A percentile compares a stretch with the other conserved stretches of the same genome.
Evolutionary conservation across 2,888 invertebrate genomes (phyloP).

Genomic region (Horisme vitalbata): DNA sequence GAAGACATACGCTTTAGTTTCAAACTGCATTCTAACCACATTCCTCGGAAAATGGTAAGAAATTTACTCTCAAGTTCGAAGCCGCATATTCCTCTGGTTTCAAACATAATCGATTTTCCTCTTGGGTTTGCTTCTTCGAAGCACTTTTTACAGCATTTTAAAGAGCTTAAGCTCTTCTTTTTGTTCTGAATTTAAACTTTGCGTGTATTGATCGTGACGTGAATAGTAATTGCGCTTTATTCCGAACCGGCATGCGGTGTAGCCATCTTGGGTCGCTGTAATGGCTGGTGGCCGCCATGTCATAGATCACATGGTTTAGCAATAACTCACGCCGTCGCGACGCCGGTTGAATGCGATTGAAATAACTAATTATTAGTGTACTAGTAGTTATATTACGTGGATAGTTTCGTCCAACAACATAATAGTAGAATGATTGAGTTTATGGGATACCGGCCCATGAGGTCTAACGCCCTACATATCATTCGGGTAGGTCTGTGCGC

Average conservation of each 20-base stretch:
- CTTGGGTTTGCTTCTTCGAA: background rate
- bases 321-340: constrained; percentile 10
- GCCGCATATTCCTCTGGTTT: no score
- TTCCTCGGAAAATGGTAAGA: constrained; percentile 41
- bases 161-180: background rate
- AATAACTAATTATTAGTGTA: background rate
- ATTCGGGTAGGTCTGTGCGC: constrained; percentile 29
- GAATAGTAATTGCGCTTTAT: background rate
- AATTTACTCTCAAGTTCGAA: background rate
- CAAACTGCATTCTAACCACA: constrained; percentile 35
- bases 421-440: no score
- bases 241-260: constrained; percentile 57
- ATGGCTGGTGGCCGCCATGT: constrained; percentile 74
- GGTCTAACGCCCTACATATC: constrained; percentile 27
- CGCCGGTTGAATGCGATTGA: constrained; percentile 1
- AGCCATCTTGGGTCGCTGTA: constrained; percentile 67
- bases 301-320: constrained; percentile 57
- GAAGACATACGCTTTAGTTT: constrained; percentile 1
- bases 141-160: no score
- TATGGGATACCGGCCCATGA: constrained; percentile 30
- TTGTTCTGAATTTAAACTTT: background rate
- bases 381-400: background rate
- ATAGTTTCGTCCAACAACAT: background rate
- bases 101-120: constrained; percentile 8
- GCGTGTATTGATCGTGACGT: background rate